phyloP scores from a whole-genome alignment of 2,888 invertebrate genomes.

The Chymomyza amoena region DNA sequence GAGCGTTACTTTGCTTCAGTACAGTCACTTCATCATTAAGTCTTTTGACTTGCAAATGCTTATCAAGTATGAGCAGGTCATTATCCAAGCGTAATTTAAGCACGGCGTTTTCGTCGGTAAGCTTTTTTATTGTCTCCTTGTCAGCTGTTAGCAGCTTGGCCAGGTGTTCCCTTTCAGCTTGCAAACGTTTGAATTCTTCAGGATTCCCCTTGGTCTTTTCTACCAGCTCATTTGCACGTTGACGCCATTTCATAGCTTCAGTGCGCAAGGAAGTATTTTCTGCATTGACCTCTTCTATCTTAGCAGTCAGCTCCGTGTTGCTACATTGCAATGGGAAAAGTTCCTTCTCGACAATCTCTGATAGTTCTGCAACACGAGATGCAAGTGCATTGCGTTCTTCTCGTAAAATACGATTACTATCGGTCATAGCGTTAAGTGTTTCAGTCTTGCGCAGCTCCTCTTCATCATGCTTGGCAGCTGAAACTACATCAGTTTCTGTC shows the following conservation, averaged over 20 bases:
- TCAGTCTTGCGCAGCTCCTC: conserved; percentile 94
- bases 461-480: conserved; percentile 90
- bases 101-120: conserved; percentile 83
- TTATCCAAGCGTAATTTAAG: conserved; percentile 84
- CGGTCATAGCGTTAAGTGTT: conserved; percentile 93
- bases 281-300: conserved; percentile 85
- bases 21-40: conserved; percentile 83
- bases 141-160: conserved; percentile 88
- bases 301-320: conserved; percentile 84
- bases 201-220: conserved; percentile 95
- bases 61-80: conserved; percentile 82
- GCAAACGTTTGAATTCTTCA: conserved; percentile 93
- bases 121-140: conserved; percentile 84
- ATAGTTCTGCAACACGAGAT: conserved; percentile 84
- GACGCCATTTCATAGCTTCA: conserved; percentile 91
- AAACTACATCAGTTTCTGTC: conserved; percentile 87
- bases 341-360: conserved; percentile 83
- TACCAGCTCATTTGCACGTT: conserved; percentile 90
- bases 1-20: conserved; percentile 81
- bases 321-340: conserved; percentile 88
- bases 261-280: conserved; percentile 89
- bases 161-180: conserved; percentile 89
- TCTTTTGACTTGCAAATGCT: conserved; percentile 82
- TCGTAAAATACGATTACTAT: conserved; percentile 92
- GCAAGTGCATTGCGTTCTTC: conserved; percentile 89